These are phyloP conservation scores for Stigmatopora argus DNA, from an alignment of 2,113 vertebrate genomes.

Conservation along the genomic window DNA sequence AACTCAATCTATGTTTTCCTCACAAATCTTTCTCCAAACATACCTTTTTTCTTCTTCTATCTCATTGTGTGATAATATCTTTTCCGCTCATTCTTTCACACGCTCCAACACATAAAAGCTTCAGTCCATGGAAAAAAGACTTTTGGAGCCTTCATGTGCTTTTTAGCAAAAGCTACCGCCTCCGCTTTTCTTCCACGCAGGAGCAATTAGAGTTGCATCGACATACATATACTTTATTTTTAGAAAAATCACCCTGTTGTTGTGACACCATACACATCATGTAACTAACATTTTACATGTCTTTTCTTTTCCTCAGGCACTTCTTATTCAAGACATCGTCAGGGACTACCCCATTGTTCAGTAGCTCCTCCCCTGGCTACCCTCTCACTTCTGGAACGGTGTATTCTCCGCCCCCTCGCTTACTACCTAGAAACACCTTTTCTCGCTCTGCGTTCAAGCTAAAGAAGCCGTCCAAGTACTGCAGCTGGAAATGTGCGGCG, in stretches of 20 bases:
- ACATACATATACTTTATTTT: not conserved
- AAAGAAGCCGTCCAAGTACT: constrained; percentile 98
- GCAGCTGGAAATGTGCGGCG: constrained; percentile 98
- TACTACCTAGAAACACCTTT: constrained; percentile 95
- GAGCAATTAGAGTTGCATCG: not conserved
- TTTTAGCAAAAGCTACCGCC: not conserved
- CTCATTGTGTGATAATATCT: not conserved
- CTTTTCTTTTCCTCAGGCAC: constrained; percentile 72
- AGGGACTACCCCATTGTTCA: constrained; percentile 96
- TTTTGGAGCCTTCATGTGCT: not conserved
- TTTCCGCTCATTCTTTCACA: not conserved
- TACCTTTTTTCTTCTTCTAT: not conserved
- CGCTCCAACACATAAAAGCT: not conserved
- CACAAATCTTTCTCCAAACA: not conserved
- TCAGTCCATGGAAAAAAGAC: not conserved
- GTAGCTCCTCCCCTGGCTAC: constrained; percentile 95
- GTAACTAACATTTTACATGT: not conserved
- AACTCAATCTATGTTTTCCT: constrained; percentile 13
- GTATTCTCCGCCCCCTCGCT: constrained; percentile 93
- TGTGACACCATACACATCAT: not conserved
- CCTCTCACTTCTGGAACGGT: constrained; percentile 96
- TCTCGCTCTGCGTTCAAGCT: constrained; percentile 98
- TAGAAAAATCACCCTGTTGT: not conserved
- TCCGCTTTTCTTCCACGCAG: not conserved
- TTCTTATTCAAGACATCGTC: constrained; percentile 99